These are phyloP conservation scores for Bettongia penicillata DNA, from an alignment of 2,113 vertebrate species.

Conservation along the genomic window DNA sequence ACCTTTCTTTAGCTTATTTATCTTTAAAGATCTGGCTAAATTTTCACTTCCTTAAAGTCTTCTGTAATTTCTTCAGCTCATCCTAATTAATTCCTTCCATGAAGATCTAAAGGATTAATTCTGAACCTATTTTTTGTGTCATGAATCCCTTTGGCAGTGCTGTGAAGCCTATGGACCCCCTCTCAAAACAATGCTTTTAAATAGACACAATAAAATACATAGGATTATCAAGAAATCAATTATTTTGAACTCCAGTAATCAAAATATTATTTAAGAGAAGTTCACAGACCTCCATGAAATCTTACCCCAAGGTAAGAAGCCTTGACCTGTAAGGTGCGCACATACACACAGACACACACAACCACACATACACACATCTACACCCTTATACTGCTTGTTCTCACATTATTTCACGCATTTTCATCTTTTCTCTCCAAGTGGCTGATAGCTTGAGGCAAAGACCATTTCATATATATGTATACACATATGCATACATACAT, in stretches of 20 bases:
- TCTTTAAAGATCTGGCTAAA: not conserved
- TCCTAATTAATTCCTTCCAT: not conserved
- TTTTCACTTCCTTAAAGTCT: not conserved
- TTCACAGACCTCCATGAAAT: not conserved
- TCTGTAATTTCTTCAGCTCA: not conserved
- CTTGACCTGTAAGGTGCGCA: not conserved
- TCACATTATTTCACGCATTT: too few relatives aligned
- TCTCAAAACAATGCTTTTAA: not conserved
- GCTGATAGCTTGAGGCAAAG: too few relatives aligned
- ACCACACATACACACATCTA: too few relatives aligned
- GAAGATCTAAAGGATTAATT: not conserved
- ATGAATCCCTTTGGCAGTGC: not conserved
- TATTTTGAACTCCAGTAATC: not conserved
- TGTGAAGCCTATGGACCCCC: not conserved
- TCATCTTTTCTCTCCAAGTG: too few relatives aligned
- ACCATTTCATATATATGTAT: not conserved
- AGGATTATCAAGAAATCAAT: not conserved
- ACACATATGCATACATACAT: not conserved
- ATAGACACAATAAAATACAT: not conserved
- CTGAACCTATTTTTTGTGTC: not conserved
- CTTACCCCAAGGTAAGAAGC: not conserved
- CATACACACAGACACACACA: too few relatives aligned
- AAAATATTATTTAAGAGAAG: not conserved
- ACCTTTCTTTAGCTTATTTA: not conserved
- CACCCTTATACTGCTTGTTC: too few relatives aligned